Evolutionary conservation across 2,888 invertebrate genomes (phyloP), one percentile per base, ranked within the genome.

Genomic region (Hemicrepidius hirtus): DNA sequence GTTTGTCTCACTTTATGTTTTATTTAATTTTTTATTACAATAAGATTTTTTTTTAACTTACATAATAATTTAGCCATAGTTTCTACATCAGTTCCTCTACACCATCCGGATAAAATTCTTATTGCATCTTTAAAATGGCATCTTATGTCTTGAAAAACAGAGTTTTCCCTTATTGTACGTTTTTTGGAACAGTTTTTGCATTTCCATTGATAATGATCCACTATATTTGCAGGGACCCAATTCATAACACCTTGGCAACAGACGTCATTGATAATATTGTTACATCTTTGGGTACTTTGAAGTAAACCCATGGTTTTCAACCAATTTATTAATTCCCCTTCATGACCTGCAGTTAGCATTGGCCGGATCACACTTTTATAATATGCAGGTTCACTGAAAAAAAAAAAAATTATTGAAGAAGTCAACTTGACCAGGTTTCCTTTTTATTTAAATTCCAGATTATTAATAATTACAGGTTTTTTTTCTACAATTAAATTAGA

Each of bases 91-190:
- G 88, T 88, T 82, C 90, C 89, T 78, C 92, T 91, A 83, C 91
- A 90, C 93, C 93, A 93, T 0, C 90, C 91, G 44, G 91, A 83
- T 67, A 92, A 88, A 10, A 91, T 85, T 82, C 91, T 90, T 70
- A 92, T 84, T 49, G 89, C 87, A 80, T 90, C 89, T 73, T 90
- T 87, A 59, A 92, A 85, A 68, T 90, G 90, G 81, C 92, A 92
- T 77, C 90, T 91, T 13, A 92, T 84, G 49, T 89, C 87, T n/a
- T 88, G 84, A 80, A 92, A 91, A 78, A 92, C 90, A 0, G 92
- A 91, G 66, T 86, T 83, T 12, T 88, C 87, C 68, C 89, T 82
- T 44, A 89, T 88, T 0, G 87, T 85, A 64, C 85, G 84, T 79
- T 87, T 88, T 55, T 84, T 85, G 10, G 82, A 79, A 76, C 89